Evolutionary conservation across 2,113 vertebrate species (phyloP).

Genomic region (Lampris megalopsis): DNA sequence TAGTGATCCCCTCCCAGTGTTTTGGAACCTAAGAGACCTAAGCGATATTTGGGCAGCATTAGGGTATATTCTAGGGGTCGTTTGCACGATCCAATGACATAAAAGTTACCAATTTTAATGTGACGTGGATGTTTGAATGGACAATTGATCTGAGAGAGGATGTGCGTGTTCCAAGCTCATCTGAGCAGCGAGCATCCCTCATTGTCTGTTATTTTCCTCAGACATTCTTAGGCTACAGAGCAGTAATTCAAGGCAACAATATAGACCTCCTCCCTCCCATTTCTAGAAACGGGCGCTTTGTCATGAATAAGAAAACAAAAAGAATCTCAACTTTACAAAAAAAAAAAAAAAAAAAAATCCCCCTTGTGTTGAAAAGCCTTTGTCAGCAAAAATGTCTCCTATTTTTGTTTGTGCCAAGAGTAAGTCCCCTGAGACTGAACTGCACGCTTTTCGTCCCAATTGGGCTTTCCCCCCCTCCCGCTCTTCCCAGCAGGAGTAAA

Average conservation of each 20-base stretch:
- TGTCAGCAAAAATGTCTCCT: constrained; percentile 76
- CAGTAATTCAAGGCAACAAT: constrained; percentile 39
- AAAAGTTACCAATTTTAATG: constrained; percentile 15
- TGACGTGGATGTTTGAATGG: not conserved
- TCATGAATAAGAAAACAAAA: constrained; percentile 73
- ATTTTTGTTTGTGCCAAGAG: constrained; percentile 71
- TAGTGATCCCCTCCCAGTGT: not conserved
- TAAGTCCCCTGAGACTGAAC: constrained; percentile 70
- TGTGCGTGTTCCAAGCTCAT: constrained; percentile 1
- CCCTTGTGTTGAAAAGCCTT: constrained; percentile 64
- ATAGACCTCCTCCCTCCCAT: constrained; percentile 12
- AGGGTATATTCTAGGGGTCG: not conserved
- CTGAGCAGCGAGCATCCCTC: constrained; percentile 5
- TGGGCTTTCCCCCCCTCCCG: constrained; percentile 45
- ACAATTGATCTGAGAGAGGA: not conserved
- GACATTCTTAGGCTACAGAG: constrained; percentile 37
- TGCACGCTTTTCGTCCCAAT: constrained; percentile 67
- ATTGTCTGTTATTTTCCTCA: constrained; percentile 13
- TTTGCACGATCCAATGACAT: constrained; percentile 9
- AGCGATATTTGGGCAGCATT: not conserved
- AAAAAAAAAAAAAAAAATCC: constrained; percentile 45
- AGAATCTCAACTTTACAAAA: constrained; percentile 44
- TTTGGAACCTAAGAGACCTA: not conserved
- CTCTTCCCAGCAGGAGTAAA: constrained; percentile 64
- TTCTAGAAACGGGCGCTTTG: constrained; percentile 39